Conservation (phyloP, 1,140 invertebrate genomes). For the Choristoneura fumiferana region DNA sequence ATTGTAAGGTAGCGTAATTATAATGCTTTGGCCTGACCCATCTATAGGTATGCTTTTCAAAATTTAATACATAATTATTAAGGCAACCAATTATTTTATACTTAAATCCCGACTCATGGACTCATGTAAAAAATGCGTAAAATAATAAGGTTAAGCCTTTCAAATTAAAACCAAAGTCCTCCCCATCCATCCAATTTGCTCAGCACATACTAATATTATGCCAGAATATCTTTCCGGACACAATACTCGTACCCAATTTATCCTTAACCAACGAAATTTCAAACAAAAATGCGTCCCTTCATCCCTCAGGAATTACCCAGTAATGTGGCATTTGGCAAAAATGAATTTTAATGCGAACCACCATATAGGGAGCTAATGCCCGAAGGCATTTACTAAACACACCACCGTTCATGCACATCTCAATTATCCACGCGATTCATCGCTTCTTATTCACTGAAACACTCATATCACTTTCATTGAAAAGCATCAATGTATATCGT, state of each 20-base stretch:
- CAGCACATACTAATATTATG: background rate
- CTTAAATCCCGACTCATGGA: no score
- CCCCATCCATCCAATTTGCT: constrained; percentile 1
- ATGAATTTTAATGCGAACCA: constrained; percentile 27
- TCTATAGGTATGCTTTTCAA: no score
- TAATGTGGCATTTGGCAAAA: constrained; percentile 30
- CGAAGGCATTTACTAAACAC: constrained; percentile 13
- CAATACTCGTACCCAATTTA: constrained; percentile 22
- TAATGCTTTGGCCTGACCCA: no score
- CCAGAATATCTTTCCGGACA: background rate
- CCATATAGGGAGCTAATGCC: constrained; percentile 11
- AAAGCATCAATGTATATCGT: background rate
- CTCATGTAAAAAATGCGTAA: background rate
- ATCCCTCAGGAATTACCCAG: constrained; percentile 20
- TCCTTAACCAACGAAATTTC: constrained; percentile 24
- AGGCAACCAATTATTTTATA: no score
- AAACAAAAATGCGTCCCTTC: constrained; percentile 22
- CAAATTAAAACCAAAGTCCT: constrained; percentile 11
- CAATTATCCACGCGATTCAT: constrained; percentile 2
- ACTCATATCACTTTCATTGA: background rate
- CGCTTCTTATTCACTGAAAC: background rate
- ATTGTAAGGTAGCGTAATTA: no score
- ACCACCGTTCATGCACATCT: background rate
- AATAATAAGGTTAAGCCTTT: constrained; percentile 8
- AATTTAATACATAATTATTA: no score